Conservation (phyloP, 2,888 invertebrate species). For the Nineta flava region DNA sequence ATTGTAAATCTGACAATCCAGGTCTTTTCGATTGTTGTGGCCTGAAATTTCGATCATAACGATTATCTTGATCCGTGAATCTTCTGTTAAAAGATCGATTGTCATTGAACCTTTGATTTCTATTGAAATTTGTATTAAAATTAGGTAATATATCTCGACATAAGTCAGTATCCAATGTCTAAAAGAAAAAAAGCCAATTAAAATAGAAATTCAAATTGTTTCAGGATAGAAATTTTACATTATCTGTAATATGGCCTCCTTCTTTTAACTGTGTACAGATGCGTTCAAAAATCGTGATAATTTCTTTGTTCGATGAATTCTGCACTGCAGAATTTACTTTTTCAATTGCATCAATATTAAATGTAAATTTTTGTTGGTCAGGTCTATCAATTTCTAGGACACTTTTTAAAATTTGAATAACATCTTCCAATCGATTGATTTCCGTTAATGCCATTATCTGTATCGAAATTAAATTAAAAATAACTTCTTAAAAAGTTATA, state of each 20-base stretch:
- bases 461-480: too few relatives aligned
- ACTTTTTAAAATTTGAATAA: conserved; percentile 37
- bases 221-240: conserved; percentile 21
- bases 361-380: conserved; percentile 35
- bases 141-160: conserved; percentile 20
- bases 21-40: not conserved
- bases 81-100: too few relatives aligned
- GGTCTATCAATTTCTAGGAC: conserved; percentile 40
- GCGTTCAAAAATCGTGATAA: conserved; percentile 36
- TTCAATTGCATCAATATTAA: conserved; percentile 43
- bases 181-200: conserved; percentile 13
- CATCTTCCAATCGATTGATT: conserved; percentile 46
- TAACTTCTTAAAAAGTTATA: too few relatives aligned
- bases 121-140: not conserved
- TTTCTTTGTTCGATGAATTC: conserved; percentile 32
- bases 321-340: conserved; percentile 32
- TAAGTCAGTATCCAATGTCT: conserved; percentile 28
- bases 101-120: too few relatives aligned
- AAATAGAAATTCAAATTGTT: not conserved
- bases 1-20: not conserved
- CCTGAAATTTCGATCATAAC: not conserved
- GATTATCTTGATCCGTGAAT: too few relatives aligned
- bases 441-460: conserved; percentile 39
- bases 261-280: conserved; percentile 37
- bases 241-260: conserved; percentile 32